phyloP scores from a whole-genome alignment of 2,888 invertebrate genomes.

The Habrosyne pyritoides region DNA sequence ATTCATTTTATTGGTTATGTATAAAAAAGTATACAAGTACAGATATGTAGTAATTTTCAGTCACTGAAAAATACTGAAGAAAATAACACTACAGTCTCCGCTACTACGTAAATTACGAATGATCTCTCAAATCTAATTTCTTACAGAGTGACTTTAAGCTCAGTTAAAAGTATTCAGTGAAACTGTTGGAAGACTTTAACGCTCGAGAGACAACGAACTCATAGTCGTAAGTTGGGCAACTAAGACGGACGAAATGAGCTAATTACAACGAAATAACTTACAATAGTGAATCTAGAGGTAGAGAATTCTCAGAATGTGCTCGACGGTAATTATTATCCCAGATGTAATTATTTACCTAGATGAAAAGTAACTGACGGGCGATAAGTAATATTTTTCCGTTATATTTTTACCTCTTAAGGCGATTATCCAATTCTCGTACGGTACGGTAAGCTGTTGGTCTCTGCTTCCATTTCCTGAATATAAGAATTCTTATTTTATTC shows the following conservation, averaged over 20 bases:
- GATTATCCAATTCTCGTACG: not conserved
- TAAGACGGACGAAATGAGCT: not conserved
- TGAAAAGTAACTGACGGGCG: not conserved
- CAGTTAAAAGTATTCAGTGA: not conserved
- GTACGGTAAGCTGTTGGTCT: not conserved
- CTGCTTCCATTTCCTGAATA: not conserved
- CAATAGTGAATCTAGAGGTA: not conserved
- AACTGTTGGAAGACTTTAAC: not conserved
- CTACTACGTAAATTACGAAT: not conserved
- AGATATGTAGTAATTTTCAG: too few relatives aligned
- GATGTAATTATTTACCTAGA: not conserved
- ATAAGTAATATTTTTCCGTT: not conserved
- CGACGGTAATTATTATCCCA: not conserved
- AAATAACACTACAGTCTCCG: too few relatives aligned
- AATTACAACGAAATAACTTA: not conserved
- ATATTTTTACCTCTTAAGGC: not conserved
- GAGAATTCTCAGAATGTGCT: not conserved
- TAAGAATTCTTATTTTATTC: not conserved
- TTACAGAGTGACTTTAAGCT: not conserved
- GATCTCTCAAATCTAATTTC: not conserved
- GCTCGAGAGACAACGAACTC: not conserved
- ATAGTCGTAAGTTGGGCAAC: not conserved
- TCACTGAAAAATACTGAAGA: too few relatives aligned
- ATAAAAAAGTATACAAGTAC: too few relatives aligned
- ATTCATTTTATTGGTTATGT: too few relatives aligned